Percentiles rank a stretch among this genome's conserved stretches.
phyloP scores from a whole-genome alignment of 2,797 vertebrate genomes.

The Anas bernieri region DNA sequence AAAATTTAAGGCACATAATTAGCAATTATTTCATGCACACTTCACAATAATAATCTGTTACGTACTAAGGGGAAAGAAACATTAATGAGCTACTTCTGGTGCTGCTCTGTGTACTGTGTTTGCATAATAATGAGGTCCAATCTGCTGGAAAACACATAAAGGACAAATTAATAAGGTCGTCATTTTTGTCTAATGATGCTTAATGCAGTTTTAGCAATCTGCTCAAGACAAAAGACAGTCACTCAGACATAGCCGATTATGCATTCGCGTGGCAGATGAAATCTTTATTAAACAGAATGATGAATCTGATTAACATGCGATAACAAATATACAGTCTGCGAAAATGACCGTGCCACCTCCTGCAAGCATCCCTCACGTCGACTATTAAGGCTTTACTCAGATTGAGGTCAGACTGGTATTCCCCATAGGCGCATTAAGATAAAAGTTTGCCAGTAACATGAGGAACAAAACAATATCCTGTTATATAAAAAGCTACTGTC shows the following conservation, averaged over 20 bases:
- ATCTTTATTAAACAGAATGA: slow-evolving; percentile 82
- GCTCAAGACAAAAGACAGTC: slow-evolving; percentile 78
- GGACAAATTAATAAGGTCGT: slow-evolving; percentile 79
- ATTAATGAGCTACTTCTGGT: slow-evolving; percentile 75
- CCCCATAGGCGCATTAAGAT: slow-evolving; percentile 79
- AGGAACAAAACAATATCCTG: slow-evolving; percentile 71
- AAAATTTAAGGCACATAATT: slow-evolving; percentile 69
- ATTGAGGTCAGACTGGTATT: slow-evolving; percentile 84
- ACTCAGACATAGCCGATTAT: slow-evolving; percentile 80
- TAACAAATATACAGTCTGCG: slow-evolving; percentile 78
- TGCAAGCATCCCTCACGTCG: slow-evolving; percentile 61
- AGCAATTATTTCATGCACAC: slow-evolving; percentile 73
- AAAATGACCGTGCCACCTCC: slow-evolving; percentile 67
- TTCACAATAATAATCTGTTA: slow-evolving; percentile 73
- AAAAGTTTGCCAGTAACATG: slow-evolving; percentile 76
- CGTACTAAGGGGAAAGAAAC: slow-evolving; percentile 68
- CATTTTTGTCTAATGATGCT: slow-evolving; percentile 78
- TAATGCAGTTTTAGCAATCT: slow-evolving; percentile 83
- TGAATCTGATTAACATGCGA: slow-evolving; percentile 83
- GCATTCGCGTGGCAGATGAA: slow-evolving; percentile 79
- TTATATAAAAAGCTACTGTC: slow-evolving; percentile 59
- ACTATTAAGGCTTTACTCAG: slow-evolving; percentile 80
- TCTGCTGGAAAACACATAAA: slow-evolving; percentile 80
- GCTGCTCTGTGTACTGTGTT: slow-evolving; percentile 70
- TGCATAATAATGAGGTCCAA: slow-evolving; percentile 81